phyloP scores from a whole-genome alignment of 2,797 vertebrate species.

The Channa striata region DNA sequence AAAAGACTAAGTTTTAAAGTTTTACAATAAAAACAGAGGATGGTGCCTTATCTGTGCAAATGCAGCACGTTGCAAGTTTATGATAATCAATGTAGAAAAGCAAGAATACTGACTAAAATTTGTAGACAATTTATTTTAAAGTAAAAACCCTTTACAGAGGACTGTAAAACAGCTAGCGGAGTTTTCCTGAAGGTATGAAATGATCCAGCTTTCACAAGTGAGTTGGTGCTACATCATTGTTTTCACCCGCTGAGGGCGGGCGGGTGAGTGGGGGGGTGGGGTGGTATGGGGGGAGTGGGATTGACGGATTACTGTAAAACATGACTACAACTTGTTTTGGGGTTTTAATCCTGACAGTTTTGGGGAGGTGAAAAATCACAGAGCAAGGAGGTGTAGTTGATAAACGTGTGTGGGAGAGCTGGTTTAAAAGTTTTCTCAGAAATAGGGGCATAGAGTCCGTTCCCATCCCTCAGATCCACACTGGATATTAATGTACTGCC shows the following conservation, averaged over 20 bases:
- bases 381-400: background rate
- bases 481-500: no score
- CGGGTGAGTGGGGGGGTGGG: background rate
- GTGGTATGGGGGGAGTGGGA: no score
- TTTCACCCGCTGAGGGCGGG: slow-evolving; percentile 3
- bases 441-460: no score
- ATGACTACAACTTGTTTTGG: background rate
- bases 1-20: no score
- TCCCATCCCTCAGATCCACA: no score
- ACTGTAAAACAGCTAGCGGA: slow-evolving; percentile 9
- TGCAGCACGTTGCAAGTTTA: no score
- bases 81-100: no score
- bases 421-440: background rate
- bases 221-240: background rate
- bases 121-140: slow-evolving; percentile 3
- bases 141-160: slow-evolving; percentile 2
- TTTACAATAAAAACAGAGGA: no score
- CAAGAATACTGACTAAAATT: no score
- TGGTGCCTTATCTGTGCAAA: no score
- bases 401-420: background rate
- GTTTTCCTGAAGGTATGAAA: slow-evolving; percentile 15
- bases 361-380: slow-evolving; percentile 7
- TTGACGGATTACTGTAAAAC: slow-evolving; percentile 20
- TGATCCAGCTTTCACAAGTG: slow-evolving; percentile 17
- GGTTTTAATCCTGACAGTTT: background rate